Conservation (phyloP, 2,113 vertebrate species). For the Sciurus niger region DNA sequence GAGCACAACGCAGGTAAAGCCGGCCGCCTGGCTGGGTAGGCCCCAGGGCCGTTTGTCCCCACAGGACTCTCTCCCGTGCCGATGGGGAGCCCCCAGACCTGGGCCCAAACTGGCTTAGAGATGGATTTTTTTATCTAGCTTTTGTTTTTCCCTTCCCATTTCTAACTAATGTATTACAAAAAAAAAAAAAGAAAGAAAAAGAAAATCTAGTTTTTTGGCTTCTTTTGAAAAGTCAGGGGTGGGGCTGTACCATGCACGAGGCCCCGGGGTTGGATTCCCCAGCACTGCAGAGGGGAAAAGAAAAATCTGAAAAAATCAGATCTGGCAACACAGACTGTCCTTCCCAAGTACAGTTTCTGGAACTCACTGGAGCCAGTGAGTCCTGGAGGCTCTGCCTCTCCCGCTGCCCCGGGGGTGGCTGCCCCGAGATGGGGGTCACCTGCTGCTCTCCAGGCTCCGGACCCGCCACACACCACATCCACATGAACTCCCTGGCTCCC, state of each 20-base stretch:
- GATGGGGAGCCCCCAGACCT: rapidly evolving
- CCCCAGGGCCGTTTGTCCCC: background rate
- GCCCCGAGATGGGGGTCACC: background rate
- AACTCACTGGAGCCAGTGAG: background rate
- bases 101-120: background rate
- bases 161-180: background rate
- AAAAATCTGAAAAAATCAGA: background rate
- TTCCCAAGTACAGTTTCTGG: background rate
- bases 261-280: background rate
- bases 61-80: too few species aligned
- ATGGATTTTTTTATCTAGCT: background rate
- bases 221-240: background rate
- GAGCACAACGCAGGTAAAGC: slow-evolving; percentile 95
- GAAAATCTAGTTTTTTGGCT: background rate
- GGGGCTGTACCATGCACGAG: background rate
- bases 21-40: rapidly evolving
- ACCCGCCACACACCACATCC: background rate
- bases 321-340: background rate
- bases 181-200: background rate
- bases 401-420: background rate
- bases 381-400: background rate
- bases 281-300: background rate
- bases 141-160: background rate
- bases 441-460: background rate
- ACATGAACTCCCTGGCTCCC: background rate